These are phyloP conservation scores for Microctonus hyperodae DNA, from an alignment of 2,888 invertebrate genomes.

Conservation along the genomic window DNA sequence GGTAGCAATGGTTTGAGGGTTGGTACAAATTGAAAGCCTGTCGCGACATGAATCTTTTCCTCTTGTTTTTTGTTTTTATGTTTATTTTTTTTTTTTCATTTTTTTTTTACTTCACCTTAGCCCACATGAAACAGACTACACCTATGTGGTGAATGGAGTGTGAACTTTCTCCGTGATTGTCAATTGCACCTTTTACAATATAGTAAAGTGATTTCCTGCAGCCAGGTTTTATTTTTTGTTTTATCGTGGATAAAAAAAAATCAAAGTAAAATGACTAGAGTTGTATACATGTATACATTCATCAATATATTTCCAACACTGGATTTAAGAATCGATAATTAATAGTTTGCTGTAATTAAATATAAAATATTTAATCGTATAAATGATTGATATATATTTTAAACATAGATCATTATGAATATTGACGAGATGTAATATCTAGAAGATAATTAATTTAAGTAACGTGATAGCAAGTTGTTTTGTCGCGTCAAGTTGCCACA, in stretches of 20 bases:
- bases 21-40: not conserved
- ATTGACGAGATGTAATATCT: not conserved
- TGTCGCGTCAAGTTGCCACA: not conserved
- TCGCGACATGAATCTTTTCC: not conserved
- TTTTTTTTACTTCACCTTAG: not conserved
- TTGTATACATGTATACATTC: too few relatives aligned
- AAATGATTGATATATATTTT: not conserved
- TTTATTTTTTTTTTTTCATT: not conserved
- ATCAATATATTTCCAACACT: too few relatives aligned
- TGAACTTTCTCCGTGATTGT: too few relatives aligned
- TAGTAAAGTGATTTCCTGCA: too few relatives aligned
- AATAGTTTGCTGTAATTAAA: too few relatives aligned
- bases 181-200: too few relatives aligned
- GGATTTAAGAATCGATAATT: too few relatives aligned
- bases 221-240: too few relatives aligned
- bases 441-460: slow-evolving; percentile 1
- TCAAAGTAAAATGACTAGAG: too few relatives aligned
- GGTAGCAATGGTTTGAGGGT: not conserved
- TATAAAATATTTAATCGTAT: not conserved
- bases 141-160: too few relatives aligned
- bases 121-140: too few relatives aligned
- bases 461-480: slow-evolving; percentile 5
- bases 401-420: not conserved
- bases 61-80: not conserved
- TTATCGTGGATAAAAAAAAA: too few relatives aligned